A percentile compares a stretch with the other conserved stretches of the same genome.
Conservation (phyloP, 2,797 vertebrate species). For the Rhabdophis nuchalis region DNA sequence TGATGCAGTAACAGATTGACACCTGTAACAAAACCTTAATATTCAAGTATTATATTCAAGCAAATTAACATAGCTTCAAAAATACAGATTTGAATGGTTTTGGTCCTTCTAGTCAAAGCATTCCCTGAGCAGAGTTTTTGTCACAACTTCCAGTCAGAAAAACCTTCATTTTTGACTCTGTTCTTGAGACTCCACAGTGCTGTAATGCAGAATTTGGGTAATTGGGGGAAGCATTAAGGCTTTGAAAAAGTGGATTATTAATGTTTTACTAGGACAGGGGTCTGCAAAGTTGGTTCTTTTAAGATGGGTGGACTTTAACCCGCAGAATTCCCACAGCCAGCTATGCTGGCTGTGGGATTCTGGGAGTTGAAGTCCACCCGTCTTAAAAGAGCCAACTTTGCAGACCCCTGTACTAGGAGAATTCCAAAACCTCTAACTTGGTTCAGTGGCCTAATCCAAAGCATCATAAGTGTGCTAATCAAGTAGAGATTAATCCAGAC, state of each 20-base stretch:
- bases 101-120: too few relatives aligned
- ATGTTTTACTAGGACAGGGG: neutral
- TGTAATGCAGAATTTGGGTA: neutral
- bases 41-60: neutral
- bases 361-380: too few relatives aligned
- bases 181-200: neutral
- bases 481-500: neutral
- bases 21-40: neutral
- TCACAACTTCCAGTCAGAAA: neutral
- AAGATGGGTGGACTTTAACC: too few relatives aligned
- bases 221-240: neutral
- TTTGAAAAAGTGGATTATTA: neutral
- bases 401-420: neutral
- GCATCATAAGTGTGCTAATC: neutral
- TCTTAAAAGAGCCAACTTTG: too few relatives aligned
- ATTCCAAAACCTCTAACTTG: neutral
- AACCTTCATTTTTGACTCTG: neutral
- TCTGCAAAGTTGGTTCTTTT: too few relatives aligned
- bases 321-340: too few relatives aligned
- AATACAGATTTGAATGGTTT: neutral
- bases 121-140: neutral
- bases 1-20: constrained; percentile 24
- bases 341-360: too few relatives aligned
- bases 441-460: neutral
- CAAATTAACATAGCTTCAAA: constrained; percentile 3